These are phyloP conservation scores for Drosophila kurseongensis DNA, from an alignment of 1,140 invertebrate genomes.

Conservation along the genomic window DNA sequence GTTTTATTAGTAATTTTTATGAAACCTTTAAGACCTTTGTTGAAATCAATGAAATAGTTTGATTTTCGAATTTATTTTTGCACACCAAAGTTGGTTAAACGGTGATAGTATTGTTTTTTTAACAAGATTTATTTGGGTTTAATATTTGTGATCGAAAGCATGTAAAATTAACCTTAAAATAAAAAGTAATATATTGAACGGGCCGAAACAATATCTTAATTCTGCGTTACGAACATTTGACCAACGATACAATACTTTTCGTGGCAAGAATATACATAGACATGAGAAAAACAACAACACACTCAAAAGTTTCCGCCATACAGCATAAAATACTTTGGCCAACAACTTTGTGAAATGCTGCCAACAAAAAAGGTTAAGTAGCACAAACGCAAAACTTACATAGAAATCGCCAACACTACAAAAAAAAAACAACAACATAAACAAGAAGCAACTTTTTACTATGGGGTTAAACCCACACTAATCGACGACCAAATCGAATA, in stretches of 20 bases:
- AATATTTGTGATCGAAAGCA: too few species aligned
- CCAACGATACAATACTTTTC: background rate
- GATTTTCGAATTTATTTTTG: too few species aligned
- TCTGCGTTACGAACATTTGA: background rate
- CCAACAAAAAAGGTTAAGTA: constrained; percentile 63
- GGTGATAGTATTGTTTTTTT: too few species aligned
- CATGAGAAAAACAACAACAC: constrained; percentile 15
- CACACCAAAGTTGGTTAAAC: too few species aligned
- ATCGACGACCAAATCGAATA: constrained; percentile 15
- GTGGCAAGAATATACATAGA: background rate
- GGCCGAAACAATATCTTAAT: background rate
- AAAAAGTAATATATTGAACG: too few species aligned
- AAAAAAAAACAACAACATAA: constrained; percentile 18
- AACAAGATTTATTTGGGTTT: too few species aligned
- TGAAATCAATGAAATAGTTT: too few species aligned
- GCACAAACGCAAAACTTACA: constrained; percentile 54
- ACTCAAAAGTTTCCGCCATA: constrained; percentile 44
- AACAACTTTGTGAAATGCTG: constrained; percentile 52
- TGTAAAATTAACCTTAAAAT: too few species aligned
- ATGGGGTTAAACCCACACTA: constrained; percentile 7
- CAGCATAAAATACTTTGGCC: constrained; percentile 64
- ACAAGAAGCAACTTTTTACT: constrained; percentile 37
- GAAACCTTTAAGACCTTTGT: too few species aligned
- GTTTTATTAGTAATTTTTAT: too few species aligned
- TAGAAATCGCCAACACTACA: constrained; percentile 29